Conservation (phyloP, 1,140 invertebrate genomes). For the Araneus ventricosus region DNA sequence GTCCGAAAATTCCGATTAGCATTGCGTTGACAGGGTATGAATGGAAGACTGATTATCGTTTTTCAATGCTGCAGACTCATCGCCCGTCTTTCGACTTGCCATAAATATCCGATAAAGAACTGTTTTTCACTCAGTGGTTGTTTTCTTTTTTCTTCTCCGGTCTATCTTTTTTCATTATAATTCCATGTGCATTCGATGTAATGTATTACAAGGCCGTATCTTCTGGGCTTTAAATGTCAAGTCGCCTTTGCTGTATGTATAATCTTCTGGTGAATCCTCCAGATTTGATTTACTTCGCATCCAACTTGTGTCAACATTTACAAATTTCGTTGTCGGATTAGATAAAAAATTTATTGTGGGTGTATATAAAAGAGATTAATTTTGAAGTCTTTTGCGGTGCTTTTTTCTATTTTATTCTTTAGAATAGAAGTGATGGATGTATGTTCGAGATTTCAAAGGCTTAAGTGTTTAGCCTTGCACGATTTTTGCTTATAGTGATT, state of each 20-base stretch:
- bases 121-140: background rate
- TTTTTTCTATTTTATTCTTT: too few relatives aligned
- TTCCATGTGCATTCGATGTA: background rate
- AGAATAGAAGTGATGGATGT: too few relatives aligned
- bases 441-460: too few relatives aligned
- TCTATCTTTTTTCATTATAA: slow-evolving; percentile 10
- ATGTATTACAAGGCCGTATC: background rate
- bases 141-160: background rate
- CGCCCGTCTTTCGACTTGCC: background rate
- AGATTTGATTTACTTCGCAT: slow-evolving; percentile 24
- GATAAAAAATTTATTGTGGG: background rate
- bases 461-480: background rate
- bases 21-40: slow-evolving; percentile 56
- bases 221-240: background rate
- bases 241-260: background rate
- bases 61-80: slow-evolving; percentile 60
- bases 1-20: slow-evolving; percentile 54
- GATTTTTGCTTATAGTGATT: background rate
- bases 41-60: slow-evolving; percentile 61
- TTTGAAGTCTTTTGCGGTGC: background rate
- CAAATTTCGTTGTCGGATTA: background rate
- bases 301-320: background rate
- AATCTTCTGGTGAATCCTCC: background rate
- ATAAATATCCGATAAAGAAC: slow-evolving; percentile 63
- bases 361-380: background rate